These are phyloP conservation scores for Spodoptera frugiperda DNA, from an alignment of 1,140 invertebrate species.

Conservation along the genomic window DNA sequence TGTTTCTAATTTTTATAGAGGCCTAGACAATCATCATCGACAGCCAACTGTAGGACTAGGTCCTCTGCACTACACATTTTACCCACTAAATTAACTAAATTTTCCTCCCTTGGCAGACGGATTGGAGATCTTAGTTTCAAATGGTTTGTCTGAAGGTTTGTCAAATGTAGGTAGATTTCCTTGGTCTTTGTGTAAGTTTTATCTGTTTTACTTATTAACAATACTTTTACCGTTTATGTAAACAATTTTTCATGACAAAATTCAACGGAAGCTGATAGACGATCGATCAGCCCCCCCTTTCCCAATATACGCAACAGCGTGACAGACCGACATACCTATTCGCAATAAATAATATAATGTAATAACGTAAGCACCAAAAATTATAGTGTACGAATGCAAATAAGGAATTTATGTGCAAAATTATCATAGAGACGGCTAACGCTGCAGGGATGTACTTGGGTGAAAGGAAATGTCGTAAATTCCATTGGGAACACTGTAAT, in stretches of 20 bases:
- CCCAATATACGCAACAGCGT: not conserved
- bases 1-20: too few relatives aligned
- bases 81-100: too few relatives aligned
- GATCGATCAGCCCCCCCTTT: not conserved
- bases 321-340: not conserved
- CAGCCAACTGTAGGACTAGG: too few relatives aligned
- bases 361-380: constrained; percentile 22
- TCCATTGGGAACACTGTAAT: too few relatives aligned
- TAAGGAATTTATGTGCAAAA: constrained; percentile 28
- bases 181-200: too few relatives aligned
- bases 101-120: too few relatives aligned
- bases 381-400: constrained; percentile 26
- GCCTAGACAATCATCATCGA: too few relatives aligned
- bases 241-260: not conserved
- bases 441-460: not conserved
- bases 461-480: not conserved
- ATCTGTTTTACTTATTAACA: too few relatives aligned
- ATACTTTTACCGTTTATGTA: not conserved
- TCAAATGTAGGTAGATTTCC: too few relatives aligned
- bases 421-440: constrained; percentile 21
- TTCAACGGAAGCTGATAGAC: not conserved
- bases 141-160: too few relatives aligned
- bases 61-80: too few relatives aligned
- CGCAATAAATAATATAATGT: constrained; percentile 22
- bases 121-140: too few relatives aligned